Evolutionary conservation across 2,888 invertebrate genomes (phyloP), one percentile per base, ranked within the genome.

Genomic region (Tiphia femorata): DNA sequence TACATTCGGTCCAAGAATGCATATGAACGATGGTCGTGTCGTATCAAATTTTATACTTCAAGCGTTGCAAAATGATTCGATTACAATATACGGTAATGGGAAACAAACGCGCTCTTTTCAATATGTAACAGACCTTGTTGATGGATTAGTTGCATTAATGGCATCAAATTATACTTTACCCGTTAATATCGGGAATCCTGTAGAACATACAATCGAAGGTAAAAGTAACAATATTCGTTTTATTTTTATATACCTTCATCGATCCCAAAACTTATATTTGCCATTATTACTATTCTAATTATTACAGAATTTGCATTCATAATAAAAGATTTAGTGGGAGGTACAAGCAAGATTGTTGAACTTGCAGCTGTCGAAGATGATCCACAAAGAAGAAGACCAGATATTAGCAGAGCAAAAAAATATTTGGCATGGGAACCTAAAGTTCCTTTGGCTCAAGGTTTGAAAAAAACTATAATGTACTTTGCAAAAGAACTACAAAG

Each of bases 11-110:
- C 99, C 99, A 0, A 86, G 99, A 72, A 99, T 99, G 99, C 98
- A 98, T 78, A 96, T 96, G 89, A 96, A 97, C 64, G 99, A 99
- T 84, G 99, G 99, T 1, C 88, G 99, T 30, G 98, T 99, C 0
- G 98, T 99, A 1, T 98, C 98, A 10, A 99, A 99, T 86, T 99
- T 99, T 78, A 95, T 99, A 66, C 88, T 98, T 67, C 98, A 99
- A 85, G 96, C 98, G 0, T 85, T 99, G 53, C 94, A 97, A 80
- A 95, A 96, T 81, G 90, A 97, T 78, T 93, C 95, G 2, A 96
- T 99, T 49, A 98, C 98, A 2, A 87, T 93, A 5, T 95, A 95
- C 77, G 95, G 95, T 1, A 92, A 92, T 75, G 95, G 95, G 17
- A 91, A 90, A 75, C 95, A 95, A 84, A 95, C 99, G 0, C 88